Base-by-base conservation (phyloP, 2,113 vertebrate genomes). In the Rhadina sibilatrix region DNA sequence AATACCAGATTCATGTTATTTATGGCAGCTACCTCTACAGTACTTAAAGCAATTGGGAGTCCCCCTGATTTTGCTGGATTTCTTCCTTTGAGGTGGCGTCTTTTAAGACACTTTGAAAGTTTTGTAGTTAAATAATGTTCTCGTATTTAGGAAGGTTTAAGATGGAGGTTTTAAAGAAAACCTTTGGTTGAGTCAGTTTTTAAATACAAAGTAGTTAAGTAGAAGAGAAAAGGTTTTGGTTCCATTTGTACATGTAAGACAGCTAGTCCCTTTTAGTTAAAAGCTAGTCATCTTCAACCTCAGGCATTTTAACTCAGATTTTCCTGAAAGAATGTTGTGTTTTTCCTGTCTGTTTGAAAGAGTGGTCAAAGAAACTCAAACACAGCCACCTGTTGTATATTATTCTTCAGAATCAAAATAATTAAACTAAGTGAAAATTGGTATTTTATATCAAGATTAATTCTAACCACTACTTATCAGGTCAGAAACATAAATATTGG, bases 401-500 rank as follows among this genome's bases (percentile, higher is more conserved):
- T 90, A 47, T 54, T 50, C 47, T 87, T 91, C 47, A 90, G 49
- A 94, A 72, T 63, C 37, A 83, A 89, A 89, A 49, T 63, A 37
- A 59, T 72, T 50, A 25, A 61, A 63, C 28, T 47, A 40, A 56
- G n/a, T 21, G 44, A 64, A 53, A 59, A 47, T 11, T 31, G 44
- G 9, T 76, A 31, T 69, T 88, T 91, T 89, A 81, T 37, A 27
- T 79, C 30, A 66, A 69, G 56, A 59, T 88, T 93, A 83, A 57
- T 79, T 93, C 54, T 90, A 80, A 84, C 22, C 46, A 63, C 53
- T 88, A 80, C 76, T 91, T 96, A 92, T 56, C 42, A 68, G 61
- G 71, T 96, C 87, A 90, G 68, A 93, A 92, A 94, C 81, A 95
- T 95, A 98, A 95, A 96, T 92, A 76, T 38, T 98, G 95, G 93